A percentile compares a stretch with the other conserved stretches of the same genome.
phyloP scores from a whole-genome alignment of 2,888 invertebrate genomes.

The Myathropa florea region DNA sequence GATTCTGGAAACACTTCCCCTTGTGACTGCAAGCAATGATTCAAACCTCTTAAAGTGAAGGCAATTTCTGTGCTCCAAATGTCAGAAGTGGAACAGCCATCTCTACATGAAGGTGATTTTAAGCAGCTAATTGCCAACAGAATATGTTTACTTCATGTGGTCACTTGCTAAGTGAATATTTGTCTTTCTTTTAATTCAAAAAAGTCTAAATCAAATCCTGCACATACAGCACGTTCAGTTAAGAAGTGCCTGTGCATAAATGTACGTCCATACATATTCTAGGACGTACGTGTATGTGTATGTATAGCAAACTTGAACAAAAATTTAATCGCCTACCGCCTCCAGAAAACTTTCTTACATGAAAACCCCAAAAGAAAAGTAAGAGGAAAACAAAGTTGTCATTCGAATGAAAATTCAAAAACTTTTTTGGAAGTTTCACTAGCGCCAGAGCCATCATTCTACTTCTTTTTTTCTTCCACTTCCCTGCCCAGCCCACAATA shows the following conservation, averaged over 20 bases:
- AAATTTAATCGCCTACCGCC: slow-evolving; percentile 47
- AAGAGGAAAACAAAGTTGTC: slow-evolving; percentile 61
- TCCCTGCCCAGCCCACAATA: neutral
- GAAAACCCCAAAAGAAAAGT: slow-evolving; percentile 52
- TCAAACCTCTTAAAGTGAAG: no score
- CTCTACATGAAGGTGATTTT: no score
- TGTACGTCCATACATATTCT: neutral
- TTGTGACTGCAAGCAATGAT: no score
- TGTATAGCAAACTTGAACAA: neutral
- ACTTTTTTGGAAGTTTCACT: slow-evolving; percentile 66
- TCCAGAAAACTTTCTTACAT: slow-evolving; percentile 40
- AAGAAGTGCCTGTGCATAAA: neutral
- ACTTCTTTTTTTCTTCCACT: slow-evolving; percentile 28
- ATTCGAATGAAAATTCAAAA: slow-evolving; percentile 70
- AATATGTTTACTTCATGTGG: no score
- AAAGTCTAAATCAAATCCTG: no score
- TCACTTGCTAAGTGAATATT: no score
- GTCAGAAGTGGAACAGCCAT: no score
- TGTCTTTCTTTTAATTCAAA: no score
- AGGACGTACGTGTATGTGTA: no score
- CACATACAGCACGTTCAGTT: neutral
- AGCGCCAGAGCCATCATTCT: slow-evolving; percentile 60
- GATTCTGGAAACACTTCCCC: no score
- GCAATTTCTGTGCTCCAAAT: no score
- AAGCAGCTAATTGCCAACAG: no score